Evolutionary conservation across 2,113 vertebrate genomes (phyloP), one percentile per base, ranked within the genome.

Genomic region (Sturnus vulgaris): DNA sequence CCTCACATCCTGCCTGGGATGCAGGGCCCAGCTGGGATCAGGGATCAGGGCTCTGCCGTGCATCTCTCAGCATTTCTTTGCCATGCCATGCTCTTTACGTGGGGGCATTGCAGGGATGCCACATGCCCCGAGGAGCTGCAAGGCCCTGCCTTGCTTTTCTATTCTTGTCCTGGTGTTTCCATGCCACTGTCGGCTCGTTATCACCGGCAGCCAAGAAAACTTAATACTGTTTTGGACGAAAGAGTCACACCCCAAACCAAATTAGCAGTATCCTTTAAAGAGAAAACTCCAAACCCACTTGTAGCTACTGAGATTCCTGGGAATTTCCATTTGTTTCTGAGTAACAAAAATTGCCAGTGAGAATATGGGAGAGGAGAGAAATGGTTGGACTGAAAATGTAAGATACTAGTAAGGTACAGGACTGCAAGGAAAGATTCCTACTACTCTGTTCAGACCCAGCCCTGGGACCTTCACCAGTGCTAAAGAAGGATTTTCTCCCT

Each of bases 61-160:
- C 15, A 8, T 8, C 66, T 61, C 63, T 2, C 17, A 47, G 25
- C 42, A 19, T 77, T 76, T 80, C 56, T 65, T 25, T 66, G 53
- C 50, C 84, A 0, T 64, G 37, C 88, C 49, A 5, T 2, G 35
- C 27, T 61, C 59, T 76, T 64, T 76, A 47, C 0, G 5, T 3
- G 10, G 49, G 39, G 61, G 24, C 69, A 92, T 82, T 44, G 44
- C 87, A 44, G 5, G 44, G 78, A 87, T 94, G 33, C 73, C 61
- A 18, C 0, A 0, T 1, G 55, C n/a, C 89, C 76, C 3, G 47
- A 91, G 90, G 90, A 91, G 65, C 73, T 61, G 39, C 28, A 44
- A 61, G 71, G 61, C 65, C 35, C 35, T 94, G 85, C 70, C 50
- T 82, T 76, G 88, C 35, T 52, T 83, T 95, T 86, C 92, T 96